Evolutionary conservation across 2,888 invertebrate genomes (phyloP).

Genomic region (Microplitis manilae): DNA sequence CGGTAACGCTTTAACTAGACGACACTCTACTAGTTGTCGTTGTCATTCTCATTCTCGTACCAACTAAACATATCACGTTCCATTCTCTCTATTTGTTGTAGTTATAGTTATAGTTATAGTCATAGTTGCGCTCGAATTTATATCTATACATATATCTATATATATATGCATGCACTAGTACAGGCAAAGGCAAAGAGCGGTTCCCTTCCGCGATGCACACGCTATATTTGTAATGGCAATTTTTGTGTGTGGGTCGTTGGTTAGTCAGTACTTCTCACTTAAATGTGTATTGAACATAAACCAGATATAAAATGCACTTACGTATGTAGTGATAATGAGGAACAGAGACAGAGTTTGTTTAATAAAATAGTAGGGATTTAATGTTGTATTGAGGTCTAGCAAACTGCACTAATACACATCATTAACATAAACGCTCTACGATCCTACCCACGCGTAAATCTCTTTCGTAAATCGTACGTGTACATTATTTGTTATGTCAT

Average conservation of each 20-base stretch:
- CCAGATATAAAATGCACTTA: conserved; percentile 1
- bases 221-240: conserved; percentile 21
- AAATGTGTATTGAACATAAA: conserved; percentile 23
- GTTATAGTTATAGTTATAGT: neutral
- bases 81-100: conserved; percentile 13
- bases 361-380: conserved; percentile 38
- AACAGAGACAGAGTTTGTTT: neutral
- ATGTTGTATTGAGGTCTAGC: conserved; percentile 38
- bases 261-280: conserved; percentile 37
- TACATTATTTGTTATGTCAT: conserved; percentile 50
- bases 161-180: conserved; percentile 4
- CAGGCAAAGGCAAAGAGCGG: conserved; percentile 25
- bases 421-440: conserved; percentile 69
- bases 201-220: conserved; percentile 41
- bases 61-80: conserved; percentile 33
- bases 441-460: conserved; percentile 70
- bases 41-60: conserved; percentile 34
- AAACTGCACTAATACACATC: conserved; percentile 62
- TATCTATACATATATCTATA: conserved; percentile 28
- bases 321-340: conserved; percentile 32
- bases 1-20: conserved; percentile 46
- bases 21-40: conserved; percentile 31
- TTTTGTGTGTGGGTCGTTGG: conserved; percentile 35
- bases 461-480: conserved; percentile 68
- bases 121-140: neutral